These are phyloP conservation scores for Diploscapter pachys DNA, from an alignment of 1,140 invertebrate species.

Conservation along the genomic window DNA sequence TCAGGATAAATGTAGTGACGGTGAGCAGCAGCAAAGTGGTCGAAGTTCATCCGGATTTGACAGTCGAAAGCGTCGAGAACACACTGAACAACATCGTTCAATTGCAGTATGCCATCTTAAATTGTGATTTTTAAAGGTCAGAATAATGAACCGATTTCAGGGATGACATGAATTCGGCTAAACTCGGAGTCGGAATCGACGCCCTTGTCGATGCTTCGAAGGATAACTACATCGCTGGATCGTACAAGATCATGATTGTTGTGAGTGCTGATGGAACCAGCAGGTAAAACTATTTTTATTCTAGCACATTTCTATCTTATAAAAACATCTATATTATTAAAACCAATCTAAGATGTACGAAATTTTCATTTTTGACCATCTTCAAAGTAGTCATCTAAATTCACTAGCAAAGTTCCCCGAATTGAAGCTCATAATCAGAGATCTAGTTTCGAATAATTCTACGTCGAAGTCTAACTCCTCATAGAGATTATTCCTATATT, in stretches of 20 bases:
- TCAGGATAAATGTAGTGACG: constrained; percentile 45
- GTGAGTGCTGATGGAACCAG: constrained; percentile 50
- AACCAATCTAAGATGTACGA: too few relatives aligned
- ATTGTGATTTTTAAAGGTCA: constrained; percentile 4
- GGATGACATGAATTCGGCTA: constrained; percentile 36
- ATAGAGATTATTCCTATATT: too few relatives aligned
- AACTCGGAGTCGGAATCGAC: constrained; percentile 44
- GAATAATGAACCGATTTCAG: constrained; percentile 18
- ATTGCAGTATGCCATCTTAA: neutral
- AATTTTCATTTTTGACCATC: too few relatives aligned
- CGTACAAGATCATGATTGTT: constrained; percentile 41
- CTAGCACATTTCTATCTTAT: constrained; percentile 6
- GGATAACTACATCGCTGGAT: constrained; percentile 39
- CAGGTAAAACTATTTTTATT: constrained; percentile 34
- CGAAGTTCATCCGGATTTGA: neutral
- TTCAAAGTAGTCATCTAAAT: too few relatives aligned
- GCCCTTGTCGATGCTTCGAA: constrained; percentile 37
- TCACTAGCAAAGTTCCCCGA: too few relatives aligned
- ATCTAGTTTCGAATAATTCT: too few relatives aligned
- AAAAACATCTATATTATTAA: neutral
- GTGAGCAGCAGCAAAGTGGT: constrained; percentile 43
- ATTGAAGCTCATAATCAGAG: too few relatives aligned
- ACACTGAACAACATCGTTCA: constrained; percentile 34
- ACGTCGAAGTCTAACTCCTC: too few relatives aligned
- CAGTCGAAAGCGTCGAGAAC: constrained; percentile 10